These are phyloP conservation scores for Stenichneumon culpator DNA, from an alignment of 2,888 invertebrate genomes.

Conservation along the genomic window DNA sequence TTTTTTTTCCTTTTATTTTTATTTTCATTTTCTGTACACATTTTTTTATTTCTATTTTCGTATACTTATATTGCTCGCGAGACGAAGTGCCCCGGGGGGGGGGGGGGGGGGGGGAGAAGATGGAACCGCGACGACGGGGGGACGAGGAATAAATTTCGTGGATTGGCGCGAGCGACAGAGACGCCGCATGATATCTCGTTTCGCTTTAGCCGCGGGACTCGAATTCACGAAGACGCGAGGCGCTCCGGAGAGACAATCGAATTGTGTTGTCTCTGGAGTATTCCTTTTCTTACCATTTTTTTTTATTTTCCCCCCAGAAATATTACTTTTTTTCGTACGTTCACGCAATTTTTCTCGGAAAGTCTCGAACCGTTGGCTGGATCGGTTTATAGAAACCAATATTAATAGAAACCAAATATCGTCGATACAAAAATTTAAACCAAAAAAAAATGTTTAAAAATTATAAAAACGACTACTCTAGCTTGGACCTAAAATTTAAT, in stretches of 20 bases:
- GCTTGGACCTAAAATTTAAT: too few relatives aligned
- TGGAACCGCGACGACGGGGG: constrained; percentile 3
- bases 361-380: not conserved
- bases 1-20: not conserved
- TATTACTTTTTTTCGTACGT: not conserved
- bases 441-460: too few relatives aligned
- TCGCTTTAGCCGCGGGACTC: constrained; percentile 1
- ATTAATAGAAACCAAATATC: too few relatives aligned
- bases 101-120: not conserved
- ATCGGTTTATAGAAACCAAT: not conserved
- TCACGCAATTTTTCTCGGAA: constrained; percentile 8
- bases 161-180: constrained; percentile 20
- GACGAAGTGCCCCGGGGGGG: not conserved
- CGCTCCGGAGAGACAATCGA: not conserved
- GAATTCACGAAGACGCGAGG: constrained; percentile 14
- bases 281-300: not conserved
- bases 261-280: not conserved
- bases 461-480: too few relatives aligned
- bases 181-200: constrained; percentile 17
- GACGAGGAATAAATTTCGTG: constrained; percentile 41
- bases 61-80: constrained; percentile 6
- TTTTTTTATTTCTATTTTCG: not conserved
- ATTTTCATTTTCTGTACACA: not conserved
- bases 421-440: constrained; percentile 46
- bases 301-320: not conserved